Conservation (phyloP, 2,113 vertebrate species). For the Meriones unguiculatus region DNA sequence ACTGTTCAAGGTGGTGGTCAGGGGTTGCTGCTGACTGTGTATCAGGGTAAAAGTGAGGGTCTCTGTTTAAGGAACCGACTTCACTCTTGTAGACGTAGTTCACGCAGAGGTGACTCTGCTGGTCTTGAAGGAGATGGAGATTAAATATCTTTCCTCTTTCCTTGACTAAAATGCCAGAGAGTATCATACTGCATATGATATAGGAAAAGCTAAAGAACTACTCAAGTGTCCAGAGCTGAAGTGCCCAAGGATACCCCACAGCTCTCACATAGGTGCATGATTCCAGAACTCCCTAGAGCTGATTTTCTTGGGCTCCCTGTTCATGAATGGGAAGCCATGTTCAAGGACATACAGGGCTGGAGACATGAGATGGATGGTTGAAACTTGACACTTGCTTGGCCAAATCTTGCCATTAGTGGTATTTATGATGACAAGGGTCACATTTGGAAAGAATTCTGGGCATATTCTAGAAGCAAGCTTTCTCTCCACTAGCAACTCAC, state of each 20-base stretch:
- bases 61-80: background rate
- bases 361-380: background rate
- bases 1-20: rapidly evolving
- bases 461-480: background rate
- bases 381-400: background rate
- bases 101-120: rapidly evolving
- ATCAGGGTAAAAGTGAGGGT: too few species aligned
- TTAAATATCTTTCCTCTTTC: background rate
- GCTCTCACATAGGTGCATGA: rapidly evolving
- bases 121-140: background rate
- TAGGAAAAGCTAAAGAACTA: rapidly evolving
- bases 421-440: background rate
- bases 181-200: rapidly evolving
- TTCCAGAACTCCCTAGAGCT: background rate
- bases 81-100: background rate
- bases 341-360: background rate
- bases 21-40: rapidly evolving
- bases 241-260: rapidly evolving
- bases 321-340: background rate
- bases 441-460: background rate
- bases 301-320: background rate
- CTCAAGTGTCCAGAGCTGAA: background rate
- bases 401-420: background rate
- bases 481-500: background rate
- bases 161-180: background rate